phyloP scores from a whole-genome alignment of 2,113 vertebrate genomes.

The Oryzias melastigma region DNA sequence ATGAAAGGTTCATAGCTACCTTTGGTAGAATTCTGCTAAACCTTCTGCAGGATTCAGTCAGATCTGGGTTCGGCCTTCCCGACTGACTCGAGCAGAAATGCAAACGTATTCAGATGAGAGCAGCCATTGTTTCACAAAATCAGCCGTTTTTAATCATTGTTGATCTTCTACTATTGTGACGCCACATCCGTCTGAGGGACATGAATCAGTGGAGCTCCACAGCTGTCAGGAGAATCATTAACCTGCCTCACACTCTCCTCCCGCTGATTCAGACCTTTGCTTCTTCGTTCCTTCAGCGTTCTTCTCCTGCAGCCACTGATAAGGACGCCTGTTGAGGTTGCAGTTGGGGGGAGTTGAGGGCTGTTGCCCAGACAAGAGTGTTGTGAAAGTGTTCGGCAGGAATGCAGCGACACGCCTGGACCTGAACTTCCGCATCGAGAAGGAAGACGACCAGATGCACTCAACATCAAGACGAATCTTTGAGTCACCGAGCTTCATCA shows the following conservation, averaged over 20 bases:
- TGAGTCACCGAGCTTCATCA: conserved; percentile 8
- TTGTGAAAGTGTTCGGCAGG: conserved; percentile 63
- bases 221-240: conserved; percentile 52
- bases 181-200: background rate
- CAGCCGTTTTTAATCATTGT: too few species aligned
- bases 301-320: conserved; percentile 3
- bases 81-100: conserved; percentile 61
- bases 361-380: conserved; percentile 37
- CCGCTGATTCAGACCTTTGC: conserved; percentile 36
- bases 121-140: background rate
- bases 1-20: too few species aligned
- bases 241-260: conserved; percentile 37
- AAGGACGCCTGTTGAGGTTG: conserved; percentile 4
- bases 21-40: too few species aligned
- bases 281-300: background rate
- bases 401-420: conserved; percentile 74
- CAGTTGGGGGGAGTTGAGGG: background rate
- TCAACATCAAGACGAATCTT: conserved; percentile 26
- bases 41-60: too few species aligned
- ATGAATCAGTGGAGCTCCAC: conserved; percentile 2
- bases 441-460: conserved; percentile 56
- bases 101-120: conserved; percentile 55
- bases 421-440: conserved; percentile 80
- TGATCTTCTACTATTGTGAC: background rate
- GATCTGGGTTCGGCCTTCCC: conserved; percentile 36